Conservation (phyloP, 2,888 invertebrate species). For the Lasioglossum villosulum region DNA sequence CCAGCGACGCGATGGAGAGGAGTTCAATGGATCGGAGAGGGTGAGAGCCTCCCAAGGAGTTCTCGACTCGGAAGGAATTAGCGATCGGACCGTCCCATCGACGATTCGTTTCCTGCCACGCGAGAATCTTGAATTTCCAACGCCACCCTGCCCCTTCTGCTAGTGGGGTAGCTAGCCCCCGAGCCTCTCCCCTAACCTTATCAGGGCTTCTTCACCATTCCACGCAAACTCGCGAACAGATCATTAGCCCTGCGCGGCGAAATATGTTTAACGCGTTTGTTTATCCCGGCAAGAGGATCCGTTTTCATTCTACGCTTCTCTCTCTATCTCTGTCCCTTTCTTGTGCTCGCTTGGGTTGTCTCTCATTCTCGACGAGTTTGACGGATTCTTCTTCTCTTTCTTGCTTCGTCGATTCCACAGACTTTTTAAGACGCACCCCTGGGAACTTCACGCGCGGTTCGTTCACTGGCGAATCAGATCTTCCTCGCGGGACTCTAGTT, state of each 20-base stretch:
- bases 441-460: not conserved
- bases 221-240: slow-evolving; percentile 46
- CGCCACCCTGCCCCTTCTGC: not conserved
- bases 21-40: slow-evolving; percentile 65
- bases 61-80: slow-evolving; percentile 71
- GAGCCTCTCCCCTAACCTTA: not conserved
- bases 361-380: not conserved
- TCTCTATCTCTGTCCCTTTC: no score
- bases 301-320: not conserved
- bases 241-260: slow-evolving; percentile 47
- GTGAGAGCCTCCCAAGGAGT: slow-evolving; percentile 57
- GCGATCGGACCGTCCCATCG: slow-evolving; percentile 68
- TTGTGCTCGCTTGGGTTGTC: not conserved
- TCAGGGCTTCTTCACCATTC: not conserved
- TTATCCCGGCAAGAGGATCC: slow-evolving; percentile 23
- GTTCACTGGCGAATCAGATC: not conserved
- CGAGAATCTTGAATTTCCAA: slow-evolving; percentile 58
- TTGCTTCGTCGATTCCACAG: not conserved
- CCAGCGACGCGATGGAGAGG: slow-evolving; percentile 39
- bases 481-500: not conserved
- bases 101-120: slow-evolving; percentile 66
- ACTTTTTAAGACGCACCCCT: not conserved
- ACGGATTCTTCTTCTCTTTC: not conserved
- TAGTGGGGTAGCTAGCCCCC: not conserved
- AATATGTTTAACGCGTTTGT: slow-evolving; percentile 48